Conservation (phyloP, 1,140 invertebrate genomes). For the Meloidogyne floridensis region DNA sequence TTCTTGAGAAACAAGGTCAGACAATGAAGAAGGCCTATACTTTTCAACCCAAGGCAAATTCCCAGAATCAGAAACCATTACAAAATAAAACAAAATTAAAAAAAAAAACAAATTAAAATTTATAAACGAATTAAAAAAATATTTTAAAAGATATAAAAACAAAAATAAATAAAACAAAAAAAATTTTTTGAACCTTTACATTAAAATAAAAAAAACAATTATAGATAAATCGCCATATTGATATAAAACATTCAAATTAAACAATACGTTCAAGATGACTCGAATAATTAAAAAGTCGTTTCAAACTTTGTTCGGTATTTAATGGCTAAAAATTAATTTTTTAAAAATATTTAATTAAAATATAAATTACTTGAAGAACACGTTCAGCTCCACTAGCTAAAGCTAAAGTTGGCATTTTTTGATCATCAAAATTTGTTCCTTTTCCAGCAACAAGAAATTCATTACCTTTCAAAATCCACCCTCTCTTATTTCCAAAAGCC, state of each 20-base stretch:
- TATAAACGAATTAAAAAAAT: neutral
- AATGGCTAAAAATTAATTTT: neutral
- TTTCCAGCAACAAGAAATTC: slow-evolving; percentile 3
- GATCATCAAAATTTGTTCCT: neutral
- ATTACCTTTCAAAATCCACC: neutral
- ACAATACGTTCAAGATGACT: slow-evolving; percentile 3
- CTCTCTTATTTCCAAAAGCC: neutral
- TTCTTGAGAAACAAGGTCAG: slow-evolving; percentile 92
- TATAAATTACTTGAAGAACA: neutral
- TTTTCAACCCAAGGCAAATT: slow-evolving; percentile 84
- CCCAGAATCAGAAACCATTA: neutral
- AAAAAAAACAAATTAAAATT: neutral
- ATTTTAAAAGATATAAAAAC: neutral
- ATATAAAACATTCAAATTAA: neutral
- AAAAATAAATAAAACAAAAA: neutral
- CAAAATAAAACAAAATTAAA: neutral
- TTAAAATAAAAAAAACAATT: neutral
- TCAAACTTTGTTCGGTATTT: neutral
- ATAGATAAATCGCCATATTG: neutral
- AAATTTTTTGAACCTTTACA: neutral
- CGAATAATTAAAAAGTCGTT: neutral
- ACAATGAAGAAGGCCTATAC: slow-evolving; percentile 85
- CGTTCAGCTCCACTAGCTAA: neutral
- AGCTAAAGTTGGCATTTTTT: neutral
- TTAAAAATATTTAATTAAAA: neutral